phyloP scores from a whole-genome alignment of 2,888 invertebrate genomes.

The Pyrrhosoma nymphula region DNA sequence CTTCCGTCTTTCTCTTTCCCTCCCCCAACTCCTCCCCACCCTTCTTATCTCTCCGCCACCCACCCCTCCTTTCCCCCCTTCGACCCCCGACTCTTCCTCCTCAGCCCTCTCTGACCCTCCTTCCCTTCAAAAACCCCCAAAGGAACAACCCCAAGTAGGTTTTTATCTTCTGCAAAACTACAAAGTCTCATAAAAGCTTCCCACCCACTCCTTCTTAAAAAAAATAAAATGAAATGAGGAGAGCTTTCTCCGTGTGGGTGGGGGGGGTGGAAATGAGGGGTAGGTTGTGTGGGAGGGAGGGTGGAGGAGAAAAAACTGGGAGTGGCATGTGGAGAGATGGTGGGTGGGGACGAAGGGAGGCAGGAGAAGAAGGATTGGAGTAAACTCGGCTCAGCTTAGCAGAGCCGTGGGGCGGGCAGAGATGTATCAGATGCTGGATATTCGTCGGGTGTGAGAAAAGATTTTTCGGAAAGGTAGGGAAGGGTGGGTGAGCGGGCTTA shows the following conservation, averaged over 20 bases:
- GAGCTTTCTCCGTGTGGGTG: background rate
- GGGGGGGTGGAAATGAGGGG: background rate
- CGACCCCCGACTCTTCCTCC: background rate
- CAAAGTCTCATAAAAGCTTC: slow-evolving; percentile 36
- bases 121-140: background rate
- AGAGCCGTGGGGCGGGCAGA: background rate
- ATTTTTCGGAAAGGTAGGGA: background rate
- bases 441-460: background rate
- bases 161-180: slow-evolving; percentile 52
- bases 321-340: background rate
- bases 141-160: slow-evolving; percentile 22
- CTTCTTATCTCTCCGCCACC: background rate
- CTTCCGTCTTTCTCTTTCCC: background rate
- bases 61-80: background rate
- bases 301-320: background rate
- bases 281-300: background rate
- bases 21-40: background rate
- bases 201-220: background rate
- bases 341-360: background rate
- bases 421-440: background rate
- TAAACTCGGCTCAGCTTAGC: background rate
- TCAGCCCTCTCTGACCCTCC: background rate
- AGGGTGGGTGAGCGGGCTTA: too few relatives aligned
- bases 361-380: background rate
- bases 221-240: slow-evolving; percentile 11